Conservation (phyloP, 2,113 vertebrate species). For the Amblyopsis rosae region DNA sequence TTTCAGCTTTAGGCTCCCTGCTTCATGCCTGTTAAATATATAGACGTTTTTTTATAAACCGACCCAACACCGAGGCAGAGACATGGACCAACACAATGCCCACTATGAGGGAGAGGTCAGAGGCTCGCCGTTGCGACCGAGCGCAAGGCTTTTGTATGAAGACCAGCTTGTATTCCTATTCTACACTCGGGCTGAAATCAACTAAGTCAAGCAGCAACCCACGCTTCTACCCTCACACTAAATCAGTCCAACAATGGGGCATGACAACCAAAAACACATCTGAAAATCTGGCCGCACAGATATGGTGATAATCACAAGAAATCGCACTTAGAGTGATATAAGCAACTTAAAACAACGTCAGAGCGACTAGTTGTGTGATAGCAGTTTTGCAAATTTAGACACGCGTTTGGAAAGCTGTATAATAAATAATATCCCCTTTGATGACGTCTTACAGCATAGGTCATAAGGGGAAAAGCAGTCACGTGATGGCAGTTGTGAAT, state of each 20-base stretch:
- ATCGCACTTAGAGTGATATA: constrained; percentile 23
- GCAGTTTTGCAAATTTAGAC: constrained; percentile 26
- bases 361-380: background rate
- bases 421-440: constrained; percentile 35
- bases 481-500: constrained; percentile 16
- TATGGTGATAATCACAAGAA: constrained; percentile 17
- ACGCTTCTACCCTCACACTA: constrained; percentile 52
- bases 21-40: constrained; percentile 67
- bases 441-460: constrained; percentile 19
- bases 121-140: constrained; percentile 38
- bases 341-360: constrained; percentile 15
- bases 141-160: constrained; percentile 43
- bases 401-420: constrained; percentile 13
- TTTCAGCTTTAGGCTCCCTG: constrained; percentile 46
- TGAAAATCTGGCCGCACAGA: constrained; percentile 30
- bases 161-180: constrained; percentile 53
- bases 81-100: constrained; percentile 56
- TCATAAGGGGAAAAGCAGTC: constrained; percentile 23
- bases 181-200: constrained; percentile 50
- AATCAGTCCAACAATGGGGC: constrained; percentile 41
- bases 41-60: constrained; percentile 42
- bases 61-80: constrained; percentile 20
- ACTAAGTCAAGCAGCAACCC: constrained; percentile 35
- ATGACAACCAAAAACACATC: constrained; percentile 35
- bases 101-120: constrained; percentile 63